Evolutionary conservation across 2,797 vertebrate genomes (phyloP).

Genomic region (Chanos chanos): DNA sequence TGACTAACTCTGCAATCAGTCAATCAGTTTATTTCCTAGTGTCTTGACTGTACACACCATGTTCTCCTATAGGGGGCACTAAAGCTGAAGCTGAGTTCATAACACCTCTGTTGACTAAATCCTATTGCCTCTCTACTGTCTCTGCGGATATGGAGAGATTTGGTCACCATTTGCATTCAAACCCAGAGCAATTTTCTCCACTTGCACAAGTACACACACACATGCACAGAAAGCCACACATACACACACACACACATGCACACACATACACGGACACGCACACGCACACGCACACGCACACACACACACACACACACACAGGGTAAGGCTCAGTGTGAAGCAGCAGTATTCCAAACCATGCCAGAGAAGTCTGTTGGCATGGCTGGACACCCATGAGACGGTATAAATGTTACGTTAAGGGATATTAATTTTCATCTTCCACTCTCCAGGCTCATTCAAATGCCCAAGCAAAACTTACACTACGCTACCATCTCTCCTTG

Average conservation of each 20-base stretch:
- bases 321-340: neutral
- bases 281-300: slow-evolving; percentile 17
- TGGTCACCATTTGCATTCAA: slow-evolving; percentile 22
- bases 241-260: neutral
- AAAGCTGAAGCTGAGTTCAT: too few species aligned
- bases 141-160: too few species aligned
- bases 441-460: too few species aligned
- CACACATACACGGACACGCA: slow-evolving; percentile 60
- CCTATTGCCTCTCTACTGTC: too few species aligned
- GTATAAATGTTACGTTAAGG: slow-evolving; percentile 40
- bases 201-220: slow-evolving; percentile 58
- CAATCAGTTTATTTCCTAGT: too few species aligned
- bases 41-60: too few species aligned
- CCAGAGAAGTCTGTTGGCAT: slow-evolving; percentile 37
- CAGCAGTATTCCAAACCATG: slow-evolving; percentile 40
- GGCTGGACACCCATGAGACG: slow-evolving; percentile 25
- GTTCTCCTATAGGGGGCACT: too few species aligned
- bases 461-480: too few species aligned
- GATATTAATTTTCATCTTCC: slow-evolving; percentile 36
- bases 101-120: too few species aligned
- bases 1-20: too few species aligned
- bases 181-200: slow-evolving; percentile 52
- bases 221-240: slow-evolving; percentile 10
- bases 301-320: neutral
- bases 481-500: too few species aligned